A percentile compares a stretch with the other conserved stretches of the same genome.
Conservation (phyloP, 2,113 vertebrate species). For the Pseudolaguvia tuberculata region DNA sequence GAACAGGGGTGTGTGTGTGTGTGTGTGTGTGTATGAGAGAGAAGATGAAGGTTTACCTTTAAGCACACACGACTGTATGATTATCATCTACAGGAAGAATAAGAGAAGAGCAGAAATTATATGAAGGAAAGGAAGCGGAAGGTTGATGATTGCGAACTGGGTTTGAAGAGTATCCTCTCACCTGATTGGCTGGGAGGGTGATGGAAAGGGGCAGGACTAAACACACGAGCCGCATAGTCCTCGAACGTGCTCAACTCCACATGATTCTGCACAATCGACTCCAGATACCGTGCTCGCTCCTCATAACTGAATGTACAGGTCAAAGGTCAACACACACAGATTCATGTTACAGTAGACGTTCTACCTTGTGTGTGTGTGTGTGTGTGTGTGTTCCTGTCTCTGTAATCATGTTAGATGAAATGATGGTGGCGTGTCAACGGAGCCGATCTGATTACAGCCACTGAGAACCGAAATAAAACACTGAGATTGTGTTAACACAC, state of each 20-base stretch:
- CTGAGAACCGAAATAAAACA: constrained; percentile 35
- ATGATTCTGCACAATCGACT: constrained; percentile 93
- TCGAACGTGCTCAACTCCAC: constrained; percentile 93
- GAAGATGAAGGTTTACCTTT: constrained; percentile 88
- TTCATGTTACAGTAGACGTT: constrained; percentile 7
- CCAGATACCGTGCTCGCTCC: constrained; percentile 90
- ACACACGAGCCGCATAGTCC: constrained; percentile 95
- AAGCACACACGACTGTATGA: constrained; percentile 97
- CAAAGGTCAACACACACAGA: constrained; percentile 60
- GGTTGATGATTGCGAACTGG: constrained; percentile 32
- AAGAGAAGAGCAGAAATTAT: constrained; percentile 60
- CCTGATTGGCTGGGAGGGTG: constrained; percentile 84
- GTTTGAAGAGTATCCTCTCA: constrained; percentile 58
- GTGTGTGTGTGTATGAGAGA: constrained; percentile 9
- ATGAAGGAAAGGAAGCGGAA: constrained; percentile 55
- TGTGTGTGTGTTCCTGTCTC: constrained; percentile 43
- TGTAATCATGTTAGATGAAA: constrained; percentile 49
- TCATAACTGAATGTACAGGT: constrained; percentile 84
- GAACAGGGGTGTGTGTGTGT: background rate
- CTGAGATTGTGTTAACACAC: constrained; percentile 48
- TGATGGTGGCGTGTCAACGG: constrained; percentile 48
- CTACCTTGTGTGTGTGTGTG: too few relatives aligned
- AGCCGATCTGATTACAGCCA: constrained; percentile 39
- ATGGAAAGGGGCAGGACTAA: constrained; percentile 91
- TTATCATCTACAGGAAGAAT: constrained; percentile 96